Evolutionary conservation across 2,888 invertebrate species (phyloP).

Genomic region (Bibio marci): DNA sequence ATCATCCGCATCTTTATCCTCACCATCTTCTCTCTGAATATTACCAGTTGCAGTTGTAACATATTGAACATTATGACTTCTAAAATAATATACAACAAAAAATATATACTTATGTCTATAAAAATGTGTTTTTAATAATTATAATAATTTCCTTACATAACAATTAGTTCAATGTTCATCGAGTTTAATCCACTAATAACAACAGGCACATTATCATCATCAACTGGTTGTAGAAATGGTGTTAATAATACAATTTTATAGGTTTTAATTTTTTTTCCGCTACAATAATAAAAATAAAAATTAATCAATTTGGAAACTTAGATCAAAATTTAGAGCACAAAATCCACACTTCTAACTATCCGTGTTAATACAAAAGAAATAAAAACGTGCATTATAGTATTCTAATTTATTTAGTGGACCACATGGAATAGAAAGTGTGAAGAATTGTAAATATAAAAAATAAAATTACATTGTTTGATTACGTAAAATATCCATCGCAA

Average conservation of each 20-base stretch:
- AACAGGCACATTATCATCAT: constrained; percentile 32
- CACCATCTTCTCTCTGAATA: too few relatives aligned
- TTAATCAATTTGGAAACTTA: too few relatives aligned
- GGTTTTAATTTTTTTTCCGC: constrained; percentile 25
- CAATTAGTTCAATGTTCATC: constrained; percentile 38
- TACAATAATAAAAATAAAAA: too few relatives aligned
- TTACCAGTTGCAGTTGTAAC: too few relatives aligned
- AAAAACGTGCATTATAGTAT: too few relatives aligned
- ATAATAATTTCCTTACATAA: constrained; percentile 41
- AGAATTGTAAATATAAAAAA: neutral
- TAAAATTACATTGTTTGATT: constrained; percentile 20
- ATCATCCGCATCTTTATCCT: neutral
- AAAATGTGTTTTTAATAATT: constrained; percentile 20
- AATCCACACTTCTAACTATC: neutral
- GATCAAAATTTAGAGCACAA: constrained; percentile 1
- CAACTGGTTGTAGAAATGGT: constrained; percentile 36
- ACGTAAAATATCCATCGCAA: constrained; percentile 36
- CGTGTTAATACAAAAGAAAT: neutral
- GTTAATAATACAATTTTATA: constrained; percentile 46
- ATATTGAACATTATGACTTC: neutral
- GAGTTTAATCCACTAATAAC: constrained; percentile 37
- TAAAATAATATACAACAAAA: constrained; percentile 8
- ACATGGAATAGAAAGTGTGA: too few relatives aligned
- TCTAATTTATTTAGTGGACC: too few relatives aligned
- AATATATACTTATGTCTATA: constrained; percentile 18